Evolutionary conservation across 2,113 vertebrate genomes (phyloP).

Genomic region (Colossoma macropomum): DNA sequence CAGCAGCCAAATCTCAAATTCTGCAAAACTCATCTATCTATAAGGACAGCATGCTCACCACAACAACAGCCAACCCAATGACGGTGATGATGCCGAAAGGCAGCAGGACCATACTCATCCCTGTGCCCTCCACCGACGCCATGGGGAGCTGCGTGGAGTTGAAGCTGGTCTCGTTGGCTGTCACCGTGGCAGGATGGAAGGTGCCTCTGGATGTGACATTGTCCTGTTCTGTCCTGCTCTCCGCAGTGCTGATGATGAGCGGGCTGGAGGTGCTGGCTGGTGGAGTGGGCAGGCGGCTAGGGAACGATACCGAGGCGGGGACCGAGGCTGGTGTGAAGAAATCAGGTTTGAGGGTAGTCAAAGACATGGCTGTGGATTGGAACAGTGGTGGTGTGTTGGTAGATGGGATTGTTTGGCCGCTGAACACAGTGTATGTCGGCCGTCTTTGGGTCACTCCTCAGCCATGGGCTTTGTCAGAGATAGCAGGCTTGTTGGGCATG

Average conservation of each 20-base stretch:
- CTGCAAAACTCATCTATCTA: not conserved
- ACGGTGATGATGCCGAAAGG: slow-evolving; percentile 94
- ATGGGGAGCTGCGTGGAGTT: slow-evolving; percentile 86
- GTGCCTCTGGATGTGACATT: slow-evolving; percentile 68
- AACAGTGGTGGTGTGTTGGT: not conserved
- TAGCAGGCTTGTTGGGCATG: not conserved
- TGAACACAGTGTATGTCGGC: not conserved
- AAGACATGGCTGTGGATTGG: slow-evolving; percentile 33
- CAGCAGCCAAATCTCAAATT: not conserved
- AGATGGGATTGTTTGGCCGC: not conserved
- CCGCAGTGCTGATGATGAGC: slow-evolving; percentile 56
- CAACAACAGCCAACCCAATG: slow-evolving; percentile 88
- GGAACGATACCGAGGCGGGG: slow-evolving; percentile 52
- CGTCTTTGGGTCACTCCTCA: not conserved
- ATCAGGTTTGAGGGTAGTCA: slow-evolving; percentile 35
- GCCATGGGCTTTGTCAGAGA: not conserved
- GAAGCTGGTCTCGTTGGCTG: slow-evolving; percentile 83
- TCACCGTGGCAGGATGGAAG: slow-evolving; percentile 76
- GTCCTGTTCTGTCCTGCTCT: slow-evolving; percentile 54
- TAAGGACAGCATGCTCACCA: slow-evolving; percentile 79
- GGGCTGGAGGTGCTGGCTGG: slow-evolving; percentile 57
- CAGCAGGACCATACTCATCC: slow-evolving; percentile 88
- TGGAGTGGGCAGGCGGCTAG: slow-evolving; percentile 60
- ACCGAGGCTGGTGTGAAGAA: slow-evolving; percentile 36
- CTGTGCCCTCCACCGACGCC: slow-evolving; percentile 67